Conservation (phyloP, 2,113 vertebrate species). For the Motacilla tschutschensis region DNA sequence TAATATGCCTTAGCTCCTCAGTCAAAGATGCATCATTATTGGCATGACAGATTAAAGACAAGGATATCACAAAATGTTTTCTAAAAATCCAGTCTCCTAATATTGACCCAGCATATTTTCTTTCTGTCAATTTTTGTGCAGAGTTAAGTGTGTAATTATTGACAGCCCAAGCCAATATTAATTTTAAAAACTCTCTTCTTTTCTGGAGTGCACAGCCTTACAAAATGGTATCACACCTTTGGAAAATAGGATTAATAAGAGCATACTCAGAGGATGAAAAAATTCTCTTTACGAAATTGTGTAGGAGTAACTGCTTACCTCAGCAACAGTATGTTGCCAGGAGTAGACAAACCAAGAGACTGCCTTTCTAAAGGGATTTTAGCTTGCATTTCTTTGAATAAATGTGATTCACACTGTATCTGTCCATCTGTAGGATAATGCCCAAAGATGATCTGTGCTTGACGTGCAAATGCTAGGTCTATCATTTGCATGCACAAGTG, state of each 20-base stretch:
- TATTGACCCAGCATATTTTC: background rate
- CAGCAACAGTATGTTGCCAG: background rate
- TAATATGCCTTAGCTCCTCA: background rate
- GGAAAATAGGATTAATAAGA: background rate
- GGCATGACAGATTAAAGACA: background rate
- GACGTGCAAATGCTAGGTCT: constrained; percentile 34
- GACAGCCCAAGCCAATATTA: background rate
- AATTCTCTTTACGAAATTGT: background rate
- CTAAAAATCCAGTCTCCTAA: background rate
- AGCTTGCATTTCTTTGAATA: background rate
- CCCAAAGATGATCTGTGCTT: constrained; percentile 14
- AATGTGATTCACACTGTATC: constrained; percentile 12
- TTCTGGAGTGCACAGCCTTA: background rate
- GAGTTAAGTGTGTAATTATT: background rate
- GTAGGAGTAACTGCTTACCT: background rate
- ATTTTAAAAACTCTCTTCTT: background rate
- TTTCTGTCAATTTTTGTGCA: background rate
- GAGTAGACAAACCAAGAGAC: background rate
- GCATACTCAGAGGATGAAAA: background rate
- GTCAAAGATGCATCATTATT: background rate
- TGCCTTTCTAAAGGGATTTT: background rate
- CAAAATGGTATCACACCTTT: background rate
- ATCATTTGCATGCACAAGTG: constrained; percentile 42
- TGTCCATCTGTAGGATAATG: constrained; percentile 44
- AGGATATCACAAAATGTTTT: background rate